These are phyloP conservation scores for Idaea biselata DNA, from an alignment of 2,888 invertebrate species.

Conservation along the genomic window DNA sequence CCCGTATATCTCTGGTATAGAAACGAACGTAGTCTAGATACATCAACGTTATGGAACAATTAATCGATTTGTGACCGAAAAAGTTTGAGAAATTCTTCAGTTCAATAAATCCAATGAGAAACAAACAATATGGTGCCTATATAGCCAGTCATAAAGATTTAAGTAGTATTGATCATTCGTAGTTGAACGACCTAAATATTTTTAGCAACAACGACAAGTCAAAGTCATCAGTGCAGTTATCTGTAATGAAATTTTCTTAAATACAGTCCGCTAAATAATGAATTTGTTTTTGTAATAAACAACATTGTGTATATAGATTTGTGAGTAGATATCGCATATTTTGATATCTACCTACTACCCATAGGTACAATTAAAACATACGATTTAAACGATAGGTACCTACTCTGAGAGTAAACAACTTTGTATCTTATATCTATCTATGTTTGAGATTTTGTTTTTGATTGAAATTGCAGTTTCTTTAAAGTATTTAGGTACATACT, in stretches of 20 bases:
- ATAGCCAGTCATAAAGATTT: background rate
- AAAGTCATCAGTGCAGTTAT: conserved; percentile 3
- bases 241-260: background rate
- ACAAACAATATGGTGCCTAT: background rate
- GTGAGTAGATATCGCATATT: background rate
- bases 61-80: background rate
- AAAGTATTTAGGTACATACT: too few species aligned
- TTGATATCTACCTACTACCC: too few species aligned
- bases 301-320: background rate
- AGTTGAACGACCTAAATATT: background rate
- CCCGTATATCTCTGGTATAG: too few species aligned
- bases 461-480: too few species aligned
- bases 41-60: background rate
- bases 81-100: background rate
- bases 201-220: conserved; percentile 6
- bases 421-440: too few species aligned
- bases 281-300: background rate
- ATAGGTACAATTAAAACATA: too few species aligned
- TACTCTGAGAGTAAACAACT: too few species aligned
- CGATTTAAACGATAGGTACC: too few species aligned
- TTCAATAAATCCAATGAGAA: background rate
- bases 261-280: background rate
- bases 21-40: background rate
- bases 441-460: too few species aligned
- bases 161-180: background rate